Evolutionary conservation across 2,888 invertebrate genomes (phyloP).

Genomic region (Pogonocherus hispidulus): DNA sequence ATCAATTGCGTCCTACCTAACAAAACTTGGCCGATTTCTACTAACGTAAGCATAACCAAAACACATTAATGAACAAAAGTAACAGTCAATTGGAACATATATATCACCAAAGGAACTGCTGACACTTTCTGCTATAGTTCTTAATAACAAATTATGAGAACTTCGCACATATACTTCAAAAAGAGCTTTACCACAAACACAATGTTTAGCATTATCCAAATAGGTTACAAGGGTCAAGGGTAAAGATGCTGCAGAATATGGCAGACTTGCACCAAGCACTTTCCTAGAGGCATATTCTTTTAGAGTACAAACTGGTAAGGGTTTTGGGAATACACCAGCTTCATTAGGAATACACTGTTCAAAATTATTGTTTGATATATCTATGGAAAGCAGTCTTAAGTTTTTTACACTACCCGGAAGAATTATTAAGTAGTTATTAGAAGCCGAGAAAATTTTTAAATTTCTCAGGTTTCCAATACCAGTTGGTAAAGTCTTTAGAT

Average conservation of each 20-base stretch:
- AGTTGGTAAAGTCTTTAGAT: conserved; percentile 73
- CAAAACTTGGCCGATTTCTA: conserved; percentile 64
- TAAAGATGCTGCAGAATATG: conserved; percentile 73
- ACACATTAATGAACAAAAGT: conserved; percentile 75
- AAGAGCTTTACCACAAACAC: conserved; percentile 73
- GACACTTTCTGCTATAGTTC: conserved; percentile 67
- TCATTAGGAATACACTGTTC: conserved; percentile 49
- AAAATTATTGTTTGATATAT: conserved; percentile 74
- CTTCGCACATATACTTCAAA: conserved; percentile 60
- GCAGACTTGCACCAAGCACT: conserved; percentile 71
- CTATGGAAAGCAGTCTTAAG: conserved; percentile 71
- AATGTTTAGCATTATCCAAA: conserved; percentile 75
- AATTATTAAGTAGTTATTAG: conserved; percentile 71
- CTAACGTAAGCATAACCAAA: conserved; percentile 56
- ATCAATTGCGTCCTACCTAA: conserved; percentile 70
- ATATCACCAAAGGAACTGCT: conserved; percentile 63
- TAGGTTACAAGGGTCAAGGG: conserved; percentile 74
- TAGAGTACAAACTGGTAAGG: conserved; percentile 70
- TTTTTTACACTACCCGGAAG: conserved; percentile 76
- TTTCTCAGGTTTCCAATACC: conserved; percentile 75
- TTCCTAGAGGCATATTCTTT: conserved; percentile 72
- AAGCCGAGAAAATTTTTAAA: conserved; percentile 72
- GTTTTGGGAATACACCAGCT: conserved; percentile 50
- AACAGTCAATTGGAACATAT: conserved; percentile 73
- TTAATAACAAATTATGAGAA: conserved; percentile 66